Conservation (phyloP, 2,113 vertebrate genomes). For the Pipa parva region DNA sequence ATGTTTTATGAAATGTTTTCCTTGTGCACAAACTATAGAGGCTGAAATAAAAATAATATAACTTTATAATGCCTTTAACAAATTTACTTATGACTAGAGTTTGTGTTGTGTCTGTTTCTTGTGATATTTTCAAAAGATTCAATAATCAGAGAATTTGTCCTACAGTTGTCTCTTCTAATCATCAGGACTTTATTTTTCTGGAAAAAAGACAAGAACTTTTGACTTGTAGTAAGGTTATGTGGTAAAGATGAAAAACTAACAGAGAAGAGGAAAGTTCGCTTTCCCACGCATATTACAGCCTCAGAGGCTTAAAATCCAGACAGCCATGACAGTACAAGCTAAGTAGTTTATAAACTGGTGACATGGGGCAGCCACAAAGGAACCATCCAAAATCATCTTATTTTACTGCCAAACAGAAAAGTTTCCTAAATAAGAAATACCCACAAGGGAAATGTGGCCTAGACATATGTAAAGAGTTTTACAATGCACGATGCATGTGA, state of each 20-base stretch:
- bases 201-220: not conserved
- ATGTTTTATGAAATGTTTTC: no score
- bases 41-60: no score
- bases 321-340: not conserved
- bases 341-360: not conserved
- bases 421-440: not conserved
- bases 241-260: not conserved
- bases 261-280: conserved; percentile 15
- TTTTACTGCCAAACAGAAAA: not conserved
- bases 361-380: conserved; percentile 9
- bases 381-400: not conserved
- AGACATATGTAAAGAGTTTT: conserved; percentile 9
- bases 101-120: no score
- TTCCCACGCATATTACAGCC: conserved; percentile 10
- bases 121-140: no score
- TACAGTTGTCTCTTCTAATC: no score
- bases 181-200: not conserved
- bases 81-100: no score
- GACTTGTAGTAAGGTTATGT: not conserved
- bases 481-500: not conserved
- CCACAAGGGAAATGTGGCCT: conserved; percentile 7
- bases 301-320: not conserved
- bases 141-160: no score
- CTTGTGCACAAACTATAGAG: no score
- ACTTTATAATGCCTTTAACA: no score